These are phyloP conservation scores for Macrochelys suwanniensis DNA, from an alignment of 2,797 vertebrate species.

Conservation along the genomic window DNA sequence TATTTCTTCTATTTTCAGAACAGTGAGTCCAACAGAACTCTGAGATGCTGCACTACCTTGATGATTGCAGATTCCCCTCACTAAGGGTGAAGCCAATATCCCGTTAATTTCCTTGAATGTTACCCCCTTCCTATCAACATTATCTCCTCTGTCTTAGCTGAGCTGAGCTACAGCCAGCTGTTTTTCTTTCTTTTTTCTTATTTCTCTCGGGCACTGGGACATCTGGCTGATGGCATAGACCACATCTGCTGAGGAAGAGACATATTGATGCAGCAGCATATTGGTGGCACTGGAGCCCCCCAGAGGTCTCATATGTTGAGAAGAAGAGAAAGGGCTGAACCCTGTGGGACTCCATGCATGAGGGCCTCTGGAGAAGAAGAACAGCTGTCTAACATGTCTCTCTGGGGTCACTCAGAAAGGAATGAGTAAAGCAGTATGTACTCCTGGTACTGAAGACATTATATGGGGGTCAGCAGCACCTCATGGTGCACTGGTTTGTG, in stretches of 20 bases:
- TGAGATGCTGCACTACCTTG: background rate
- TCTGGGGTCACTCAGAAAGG: background rate
- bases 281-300: background rate
- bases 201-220: background rate
- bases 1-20: background rate
- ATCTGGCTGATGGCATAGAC: conserved; percentile 30
- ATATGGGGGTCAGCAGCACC: background rate
- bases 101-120: background rate
- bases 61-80: background rate
- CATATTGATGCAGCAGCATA: background rate
- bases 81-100: background rate
- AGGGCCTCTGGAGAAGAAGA: background rate
- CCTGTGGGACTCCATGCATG: background rate
- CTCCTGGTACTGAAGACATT: background rate
- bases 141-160: background rate
- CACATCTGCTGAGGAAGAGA: conserved; percentile 43
- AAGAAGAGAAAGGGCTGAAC: background rate
- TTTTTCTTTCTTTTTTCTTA: background rate
- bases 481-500: background rate
- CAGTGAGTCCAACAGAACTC: background rate
- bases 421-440: background rate
- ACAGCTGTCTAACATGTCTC: conserved; percentile 38
- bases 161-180: background rate
- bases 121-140: background rate
- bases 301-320: background rate